Base-by-base conservation (phyloP, 2,888 invertebrate genomes). In the Cinara cedri region DNA sequence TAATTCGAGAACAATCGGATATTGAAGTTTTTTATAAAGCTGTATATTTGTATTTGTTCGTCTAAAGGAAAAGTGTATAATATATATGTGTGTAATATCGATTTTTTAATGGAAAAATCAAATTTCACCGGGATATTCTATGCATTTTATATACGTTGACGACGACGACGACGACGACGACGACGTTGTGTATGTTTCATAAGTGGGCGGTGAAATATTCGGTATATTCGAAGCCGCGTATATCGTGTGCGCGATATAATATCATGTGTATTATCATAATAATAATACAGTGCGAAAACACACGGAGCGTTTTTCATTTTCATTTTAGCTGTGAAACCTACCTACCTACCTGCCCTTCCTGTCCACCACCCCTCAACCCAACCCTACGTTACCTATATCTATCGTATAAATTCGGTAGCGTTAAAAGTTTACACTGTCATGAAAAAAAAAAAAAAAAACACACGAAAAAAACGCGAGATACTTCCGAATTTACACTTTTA, bases 61-160 rank as follows among this genome's bases (percentile, higher is more conserved):
- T 57, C 1, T 1, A 21, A 6, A 4, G 11, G 44, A 3, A 4
- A 10, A 49, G 3, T 16, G 16, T 1, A 66, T 24, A 66, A 8
- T 44, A 65, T 49, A 34, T 6, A 19, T 62, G 19, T 11, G 2
- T 19, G n/a, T 49, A 34, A 57, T 44, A 55, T 70, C 55, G 55
- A 11, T 44, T 55, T 34, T 71, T 57, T 71, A 71, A 71, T 44
- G 57, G 71, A 24, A 71, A 57, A 71, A 34, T 70, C 70, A 70
- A 70, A 71, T 57, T 71, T 57, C 42, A 42, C 19, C 14, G 9
- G 1, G 34, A 70, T 34, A 14, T 70, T 42, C 6, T 14, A 10
- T 42, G 14, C 24, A 49, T 0, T 14, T n/a, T 19, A n/a, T 63
- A 34, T 63, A 42, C n/a, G 3, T 42, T 19, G n/a, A n/a, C n/a